Evolutionary conservation across 2,888 invertebrate genomes (phyloP).

Genomic region (Cantharis flavilabris): DNA sequence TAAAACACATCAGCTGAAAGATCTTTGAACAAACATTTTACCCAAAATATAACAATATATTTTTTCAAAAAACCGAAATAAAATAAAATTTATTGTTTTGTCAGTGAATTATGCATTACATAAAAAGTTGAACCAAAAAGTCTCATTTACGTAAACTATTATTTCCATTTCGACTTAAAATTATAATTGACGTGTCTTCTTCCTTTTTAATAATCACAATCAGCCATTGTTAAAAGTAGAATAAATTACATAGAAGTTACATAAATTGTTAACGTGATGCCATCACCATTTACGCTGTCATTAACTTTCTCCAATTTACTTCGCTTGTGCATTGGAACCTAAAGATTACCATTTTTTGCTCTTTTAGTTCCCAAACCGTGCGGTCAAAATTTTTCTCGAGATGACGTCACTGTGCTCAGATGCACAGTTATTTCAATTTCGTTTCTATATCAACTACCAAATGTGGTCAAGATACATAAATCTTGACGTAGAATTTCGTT

Average conservation of each 20-base stretch:
- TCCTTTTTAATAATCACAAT: background rate
- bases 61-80: no score
- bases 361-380: background rate
- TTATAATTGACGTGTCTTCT: background rate
- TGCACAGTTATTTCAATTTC: background rate
- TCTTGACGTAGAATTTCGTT: background rate
- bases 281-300: conserved; percentile 1
- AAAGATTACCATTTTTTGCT: background rate
- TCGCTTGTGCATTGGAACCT: background rate
- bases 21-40: no score
- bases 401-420: background rate
- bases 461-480: background rate
- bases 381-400: background rate
- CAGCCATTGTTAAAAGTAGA: background rate
- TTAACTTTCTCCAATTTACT: conserved; percentile 1
- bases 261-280: conserved; percentile 1
- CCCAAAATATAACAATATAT: no score
- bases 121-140: background rate
- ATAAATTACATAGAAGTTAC: conserved; percentile 1
- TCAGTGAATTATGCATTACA: background rate
- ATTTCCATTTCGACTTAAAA: background rate
- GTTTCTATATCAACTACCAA: background rate
- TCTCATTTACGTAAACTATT: background rate
- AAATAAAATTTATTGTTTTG: no score
- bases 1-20: no score